A percentile compares a stretch with the other conserved stretches of the same genome.
These are phyloP conservation scores for Diadegma fenestrale DNA, from an alignment of 2,888 invertebrate species.

Conservation along the genomic window DNA sequence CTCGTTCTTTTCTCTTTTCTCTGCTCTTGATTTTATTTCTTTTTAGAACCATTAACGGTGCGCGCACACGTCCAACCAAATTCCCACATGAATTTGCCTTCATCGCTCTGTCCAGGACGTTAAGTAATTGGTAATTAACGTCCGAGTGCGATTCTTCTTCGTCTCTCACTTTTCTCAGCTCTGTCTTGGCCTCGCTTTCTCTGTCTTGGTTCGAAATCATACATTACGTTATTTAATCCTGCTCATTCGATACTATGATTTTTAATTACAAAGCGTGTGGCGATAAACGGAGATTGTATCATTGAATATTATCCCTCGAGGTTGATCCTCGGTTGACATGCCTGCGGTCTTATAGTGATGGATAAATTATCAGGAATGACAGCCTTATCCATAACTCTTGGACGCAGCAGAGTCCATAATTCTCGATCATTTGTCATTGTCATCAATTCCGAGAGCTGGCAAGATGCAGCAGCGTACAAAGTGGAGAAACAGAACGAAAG, in stretches of 20 bases:
- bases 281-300: not conserved
- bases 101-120: slow-evolving; percentile 38
- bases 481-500: not conserved
- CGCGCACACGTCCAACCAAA: slow-evolving; percentile 49
- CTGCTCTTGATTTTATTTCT: slow-evolving; percentile 14
- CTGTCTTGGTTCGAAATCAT: slow-evolving; percentile 28
- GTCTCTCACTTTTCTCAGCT: not conserved
- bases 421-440: slow-evolving; percentile 34
- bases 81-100: slow-evolving; percentile 48
- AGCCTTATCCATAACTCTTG: slow-evolving; percentile 13
- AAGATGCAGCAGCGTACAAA: slow-evolving; percentile 1
- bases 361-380: not conserved
- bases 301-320: not conserved
- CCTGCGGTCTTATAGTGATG: not conserved
- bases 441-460: slow-evolving; percentile 28
- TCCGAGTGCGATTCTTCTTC: slow-evolving; percentile 39
- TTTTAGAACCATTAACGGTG: slow-evolving; percentile 40
- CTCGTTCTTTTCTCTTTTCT: slow-evolving; percentile 25
- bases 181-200: slow-evolving; percentile 6
- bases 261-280: not conserved
- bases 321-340: not conserved
- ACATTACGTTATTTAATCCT: not conserved
- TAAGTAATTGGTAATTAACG: slow-evolving; percentile 66
- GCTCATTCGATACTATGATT: not conserved
- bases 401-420: not conserved